phyloP scores from a whole-genome alignment of 2,888 invertebrate genomes.

The Drosophila greeni region DNA sequence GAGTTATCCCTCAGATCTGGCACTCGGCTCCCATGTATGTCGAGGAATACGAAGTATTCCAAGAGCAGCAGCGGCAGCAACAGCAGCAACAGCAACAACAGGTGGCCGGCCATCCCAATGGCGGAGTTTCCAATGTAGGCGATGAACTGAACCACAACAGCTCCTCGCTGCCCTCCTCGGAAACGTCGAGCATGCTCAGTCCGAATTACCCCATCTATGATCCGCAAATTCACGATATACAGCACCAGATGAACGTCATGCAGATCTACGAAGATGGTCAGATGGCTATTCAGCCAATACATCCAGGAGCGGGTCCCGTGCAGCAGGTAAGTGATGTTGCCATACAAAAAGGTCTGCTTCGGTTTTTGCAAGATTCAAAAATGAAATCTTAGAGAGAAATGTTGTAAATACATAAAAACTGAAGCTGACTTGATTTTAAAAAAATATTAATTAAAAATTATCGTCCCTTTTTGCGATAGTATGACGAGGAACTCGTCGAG shows the following conservation, averaged over 20 bases:
- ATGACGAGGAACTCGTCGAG: conserved; percentile 71
- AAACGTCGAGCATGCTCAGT: conserved; percentile 77
- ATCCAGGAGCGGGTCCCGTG: conserved; percentile 52
- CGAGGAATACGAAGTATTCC: conserved; percentile 72
- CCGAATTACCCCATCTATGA: conserved; percentile 77
- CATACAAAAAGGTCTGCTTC: background rate
- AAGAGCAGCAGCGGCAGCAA: conserved; percentile 28
- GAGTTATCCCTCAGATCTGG: conserved; percentile 71
- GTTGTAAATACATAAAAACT: background rate
- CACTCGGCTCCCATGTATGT: conserved; percentile 73
- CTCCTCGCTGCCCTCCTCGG: conserved; percentile 74
- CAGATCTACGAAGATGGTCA: conserved; percentile 77
- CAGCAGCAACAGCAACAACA: conserved; percentile 37
- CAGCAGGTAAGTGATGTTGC: conserved; percentile 61
- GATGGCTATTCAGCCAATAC: conserved; percentile 64
- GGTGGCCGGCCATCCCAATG: conserved; percentile 49
- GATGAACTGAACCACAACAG: conserved; percentile 78
- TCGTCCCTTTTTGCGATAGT: conserved; percentile 36
- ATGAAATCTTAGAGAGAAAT: background rate
- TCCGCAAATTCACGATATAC: conserved; percentile 64
- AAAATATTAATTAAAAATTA: background rate
- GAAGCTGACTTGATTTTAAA: background rate
- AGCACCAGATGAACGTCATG: conserved; percentile 77
- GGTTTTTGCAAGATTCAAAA: background rate
- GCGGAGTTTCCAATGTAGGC: conserved; percentile 48